These are phyloP conservation scores for Ectemnius continuus DNA, from an alignment of 2,888 invertebrate species.

Conservation along the genomic window DNA sequence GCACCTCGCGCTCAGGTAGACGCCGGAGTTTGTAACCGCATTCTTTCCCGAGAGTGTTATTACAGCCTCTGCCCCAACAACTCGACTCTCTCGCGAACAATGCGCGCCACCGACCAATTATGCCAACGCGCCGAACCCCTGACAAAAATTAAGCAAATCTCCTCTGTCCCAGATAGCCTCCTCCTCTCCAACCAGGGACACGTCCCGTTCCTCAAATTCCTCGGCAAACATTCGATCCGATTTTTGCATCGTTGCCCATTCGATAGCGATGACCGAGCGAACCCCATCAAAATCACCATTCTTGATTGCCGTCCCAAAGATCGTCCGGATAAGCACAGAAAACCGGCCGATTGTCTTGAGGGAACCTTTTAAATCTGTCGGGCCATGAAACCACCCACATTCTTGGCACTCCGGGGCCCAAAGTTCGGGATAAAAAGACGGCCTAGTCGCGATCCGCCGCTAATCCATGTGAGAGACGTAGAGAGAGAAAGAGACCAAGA, in stretches of 20 bases:
- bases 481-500: not conserved
- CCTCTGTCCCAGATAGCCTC: slow-evolving; percentile 27
- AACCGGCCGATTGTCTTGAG: slow-evolving; percentile 1
- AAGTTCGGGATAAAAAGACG: not conserved
- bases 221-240: slow-evolving; percentile 36
- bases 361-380: slow-evolving; percentile 5
- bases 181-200: not conserved
- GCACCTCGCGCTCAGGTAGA: not conserved
- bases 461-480: slow-evolving; percentile 2
- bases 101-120: slow-evolving; percentile 47
- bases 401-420: slow-evolving; percentile 2
- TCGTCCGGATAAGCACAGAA: slow-evolving; percentile 5
- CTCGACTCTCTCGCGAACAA: slow-evolving; percentile 40
- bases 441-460: not conserved
- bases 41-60: slow-evolving; percentile 6
- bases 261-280: not conserved
- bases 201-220: slow-evolving; percentile 40
- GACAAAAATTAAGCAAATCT: too few species aligned
- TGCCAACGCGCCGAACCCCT: slow-evolving; percentile 13
- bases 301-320: slow-evolving; percentile 1
- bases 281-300: slow-evolving; percentile 3
- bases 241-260: slow-evolving; percentile 18
- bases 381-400: slow-evolving; percentile 1
- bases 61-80: slow-evolving; percentile 38
- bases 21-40: not conserved